Evolutionary conservation across 2,797 vertebrate species (phyloP).

Genomic region (Jordanella pulchra): DNA sequence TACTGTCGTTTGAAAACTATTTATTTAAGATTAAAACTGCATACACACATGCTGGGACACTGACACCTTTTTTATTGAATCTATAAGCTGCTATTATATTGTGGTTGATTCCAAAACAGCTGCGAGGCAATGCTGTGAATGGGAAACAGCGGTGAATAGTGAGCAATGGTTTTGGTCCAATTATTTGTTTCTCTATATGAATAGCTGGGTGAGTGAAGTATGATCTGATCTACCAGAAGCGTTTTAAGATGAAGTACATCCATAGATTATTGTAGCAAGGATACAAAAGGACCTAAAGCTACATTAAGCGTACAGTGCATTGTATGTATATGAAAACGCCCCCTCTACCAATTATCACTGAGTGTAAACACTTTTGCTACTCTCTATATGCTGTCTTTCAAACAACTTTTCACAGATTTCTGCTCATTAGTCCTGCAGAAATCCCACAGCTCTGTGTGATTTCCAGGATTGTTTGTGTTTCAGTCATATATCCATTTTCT

Average conservation of each 20-base stretch:
- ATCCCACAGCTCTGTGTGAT: neutral
- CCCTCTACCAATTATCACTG: slow-evolving; percentile 4
- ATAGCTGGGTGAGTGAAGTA: neutral
- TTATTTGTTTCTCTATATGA: slow-evolving; percentile 3
- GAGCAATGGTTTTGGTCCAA: slow-evolving; percentile 7
- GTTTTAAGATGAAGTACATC: slow-evolving; percentile 2
- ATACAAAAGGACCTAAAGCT: neutral
- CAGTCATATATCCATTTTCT: neutral
- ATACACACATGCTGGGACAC: slow-evolving; percentile 13
- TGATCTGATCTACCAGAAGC: neutral
- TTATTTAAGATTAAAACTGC: slow-evolving; percentile 30
- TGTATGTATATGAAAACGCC: neutral
- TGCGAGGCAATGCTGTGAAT: slow-evolving; percentile 35
- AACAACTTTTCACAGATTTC: neutral
- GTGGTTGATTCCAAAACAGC: slow-evolving; percentile 49
- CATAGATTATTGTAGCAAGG: neutral
- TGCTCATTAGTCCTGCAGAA: neutral
- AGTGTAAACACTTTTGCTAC: slow-evolving; percentile 13
- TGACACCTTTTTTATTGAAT: slow-evolving; percentile 43
- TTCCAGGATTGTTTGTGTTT: neutral
- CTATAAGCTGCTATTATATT: slow-evolving; percentile 39
- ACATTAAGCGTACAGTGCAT: neutral
- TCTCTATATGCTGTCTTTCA: slow-evolving; percentile 1
- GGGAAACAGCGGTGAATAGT: slow-evolving; percentile 21
- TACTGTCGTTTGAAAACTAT: slow-evolving; percentile 38